Conservation (phyloP, 2,113 vertebrate genomes). For the Tyrannus savana region DNA sequence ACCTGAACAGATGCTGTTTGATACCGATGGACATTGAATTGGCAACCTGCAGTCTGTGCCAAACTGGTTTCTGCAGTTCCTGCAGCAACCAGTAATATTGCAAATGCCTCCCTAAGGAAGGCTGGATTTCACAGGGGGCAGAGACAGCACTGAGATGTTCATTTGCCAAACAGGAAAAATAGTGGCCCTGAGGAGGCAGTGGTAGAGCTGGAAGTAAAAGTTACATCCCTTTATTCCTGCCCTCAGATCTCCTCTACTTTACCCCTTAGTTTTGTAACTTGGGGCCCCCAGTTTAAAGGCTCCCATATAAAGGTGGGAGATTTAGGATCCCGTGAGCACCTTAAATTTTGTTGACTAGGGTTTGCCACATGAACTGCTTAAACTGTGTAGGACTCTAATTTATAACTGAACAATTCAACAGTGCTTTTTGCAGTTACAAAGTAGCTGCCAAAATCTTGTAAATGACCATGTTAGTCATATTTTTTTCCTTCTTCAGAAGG, state of each 20-base stretch:
- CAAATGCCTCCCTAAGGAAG: not conserved
- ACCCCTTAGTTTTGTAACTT: not conserved
- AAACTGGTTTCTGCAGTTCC: not conserved
- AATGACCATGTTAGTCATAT: conserved; percentile 38
- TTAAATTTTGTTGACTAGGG: not conserved
- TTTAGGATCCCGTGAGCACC: not conserved
- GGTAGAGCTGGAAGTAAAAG: not conserved
- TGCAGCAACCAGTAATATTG: rapidly evolving
- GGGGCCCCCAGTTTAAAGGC: not conserved
- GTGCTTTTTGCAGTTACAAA: conserved; percentile 10
- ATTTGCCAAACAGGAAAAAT: not conserved
- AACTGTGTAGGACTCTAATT: not conserved
- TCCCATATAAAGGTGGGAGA: not conserved
- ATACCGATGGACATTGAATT: rapidly evolving
- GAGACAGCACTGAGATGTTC: not conserved
- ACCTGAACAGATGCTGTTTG: not conserved
- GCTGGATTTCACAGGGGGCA: not conserved
- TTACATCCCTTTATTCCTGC: not conserved
- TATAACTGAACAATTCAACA: not conserved
- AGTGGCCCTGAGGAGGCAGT: not conserved
- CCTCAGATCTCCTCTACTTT: not conserved
- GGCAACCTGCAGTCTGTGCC: not conserved
- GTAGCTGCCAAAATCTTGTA: conserved; percentile 37
- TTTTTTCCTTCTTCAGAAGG: conserved; percentile 43
- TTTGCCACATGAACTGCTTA: not conserved